Conservation (phyloP, 2,797 vertebrate genomes). For the Enteromius paludinosus region DNA sequence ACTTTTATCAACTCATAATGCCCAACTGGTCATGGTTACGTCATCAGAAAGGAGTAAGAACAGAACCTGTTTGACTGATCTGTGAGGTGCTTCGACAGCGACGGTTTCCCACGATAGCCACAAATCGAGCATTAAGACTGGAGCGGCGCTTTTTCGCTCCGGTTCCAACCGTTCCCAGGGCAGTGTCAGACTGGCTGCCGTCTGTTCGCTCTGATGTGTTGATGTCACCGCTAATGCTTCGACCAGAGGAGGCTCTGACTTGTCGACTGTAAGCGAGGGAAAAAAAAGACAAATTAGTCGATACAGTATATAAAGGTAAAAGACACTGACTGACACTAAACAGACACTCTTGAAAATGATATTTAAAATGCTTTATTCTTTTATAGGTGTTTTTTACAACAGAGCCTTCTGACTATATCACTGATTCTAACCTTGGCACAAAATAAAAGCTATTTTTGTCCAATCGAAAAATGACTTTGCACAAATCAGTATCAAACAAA, state of each 20-base stretch:
- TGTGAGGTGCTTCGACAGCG: slow-evolving; percentile 97
- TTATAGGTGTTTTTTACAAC: not conserved
- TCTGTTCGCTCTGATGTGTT: slow-evolving; percentile 93
- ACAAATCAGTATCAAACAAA: not conserved
- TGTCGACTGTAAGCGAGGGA: slow-evolving; percentile 79
- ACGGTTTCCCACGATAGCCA: slow-evolving; percentile 92
- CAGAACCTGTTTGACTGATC: slow-evolving; percentile 87
- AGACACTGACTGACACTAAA: not conserved
- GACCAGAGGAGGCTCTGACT: slow-evolving; percentile 88
- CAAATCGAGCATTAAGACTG: slow-evolving; percentile 94
- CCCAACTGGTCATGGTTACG: not conserved
- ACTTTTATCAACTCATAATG: not conserved
- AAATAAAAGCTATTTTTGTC: not conserved
- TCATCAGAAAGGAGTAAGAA: not conserved
- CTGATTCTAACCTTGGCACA: not conserved
- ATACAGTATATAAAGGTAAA: not conserved
- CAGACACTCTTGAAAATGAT: slow-evolving; percentile 18
- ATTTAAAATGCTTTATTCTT: slow-evolving; percentile 14
- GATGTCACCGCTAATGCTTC: slow-evolving; percentile 92
- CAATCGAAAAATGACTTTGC: not conserved
- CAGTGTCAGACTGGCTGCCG: slow-evolving; percentile 97
- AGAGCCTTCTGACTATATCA: not conserved
- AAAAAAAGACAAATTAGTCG: slow-evolving; percentile 5
- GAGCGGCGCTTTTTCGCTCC: slow-evolving; percentile 94
- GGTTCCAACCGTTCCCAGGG: slow-evolving; percentile 89